These are phyloP conservation scores for Dolichotis patagonum DNA, from an alignment of 2,113 vertebrate species.

Conservation along the genomic window DNA sequence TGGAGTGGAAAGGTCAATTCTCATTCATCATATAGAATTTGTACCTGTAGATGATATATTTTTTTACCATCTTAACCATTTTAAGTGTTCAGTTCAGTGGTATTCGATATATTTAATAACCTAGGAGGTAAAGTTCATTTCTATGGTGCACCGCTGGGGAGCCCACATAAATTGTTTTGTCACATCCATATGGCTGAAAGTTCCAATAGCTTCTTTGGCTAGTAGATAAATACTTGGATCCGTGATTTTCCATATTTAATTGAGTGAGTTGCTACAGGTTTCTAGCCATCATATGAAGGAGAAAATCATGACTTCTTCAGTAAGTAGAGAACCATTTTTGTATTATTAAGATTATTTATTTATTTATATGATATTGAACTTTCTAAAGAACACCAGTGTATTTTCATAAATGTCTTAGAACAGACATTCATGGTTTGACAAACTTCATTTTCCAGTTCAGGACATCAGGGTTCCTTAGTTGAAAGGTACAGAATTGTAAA, in stretches of 20 bases:
- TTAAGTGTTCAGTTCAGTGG: not conserved
- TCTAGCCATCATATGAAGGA: not conserved
- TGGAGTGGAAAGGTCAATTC: too few species aligned
- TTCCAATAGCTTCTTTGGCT: not conserved
- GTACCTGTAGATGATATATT: too few species aligned
- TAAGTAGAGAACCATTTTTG: slow-evolving; percentile 87
- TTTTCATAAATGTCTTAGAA: too few species aligned
- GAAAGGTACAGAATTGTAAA: too few species aligned
- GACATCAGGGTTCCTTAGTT: too few species aligned
- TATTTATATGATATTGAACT: too few species aligned
- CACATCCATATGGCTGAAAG: not conserved
- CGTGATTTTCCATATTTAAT: not conserved
- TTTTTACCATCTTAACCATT: not conserved
- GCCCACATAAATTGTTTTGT: not conserved
- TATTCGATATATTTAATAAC: not conserved
- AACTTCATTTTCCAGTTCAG: too few species aligned
- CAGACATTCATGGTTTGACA: too few species aligned
- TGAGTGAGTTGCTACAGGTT: not conserved
- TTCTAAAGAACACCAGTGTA: too few species aligned
- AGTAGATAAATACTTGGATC: not conserved
- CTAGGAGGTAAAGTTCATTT: not conserved
- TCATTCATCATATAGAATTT: too few species aligned
- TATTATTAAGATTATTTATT: slow-evolving; percentile 9
- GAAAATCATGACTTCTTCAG: slow-evolving; percentile 95
- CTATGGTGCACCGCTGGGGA: not conserved